Conservation (phyloP, 1,140 invertebrate genomes). For the Nephila pilipes region DNA sequence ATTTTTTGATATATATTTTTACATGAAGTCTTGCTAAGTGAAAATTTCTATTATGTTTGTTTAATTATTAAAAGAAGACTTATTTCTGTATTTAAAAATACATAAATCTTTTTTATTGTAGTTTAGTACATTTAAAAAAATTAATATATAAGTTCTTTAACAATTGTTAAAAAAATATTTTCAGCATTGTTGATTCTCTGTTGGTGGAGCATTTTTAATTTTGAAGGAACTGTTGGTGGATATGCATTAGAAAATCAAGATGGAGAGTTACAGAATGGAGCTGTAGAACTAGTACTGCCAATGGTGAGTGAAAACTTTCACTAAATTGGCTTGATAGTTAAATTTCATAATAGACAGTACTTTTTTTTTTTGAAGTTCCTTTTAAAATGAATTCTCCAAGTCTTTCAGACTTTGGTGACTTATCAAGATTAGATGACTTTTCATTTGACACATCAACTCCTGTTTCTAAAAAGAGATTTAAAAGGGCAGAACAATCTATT, state of each 20-base stretch:
- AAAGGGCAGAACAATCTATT: not conserved
- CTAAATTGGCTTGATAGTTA: slow-evolving; percentile 47
- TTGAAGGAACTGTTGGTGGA: not conserved
- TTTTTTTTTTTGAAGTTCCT: not conserved
- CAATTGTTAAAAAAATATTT: not conserved
- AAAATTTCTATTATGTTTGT: too few species aligned
- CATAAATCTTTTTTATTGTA: too few species aligned
- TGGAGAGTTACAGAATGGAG: not conserved
- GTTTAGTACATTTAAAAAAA: too few species aligned
- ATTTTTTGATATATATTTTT: too few species aligned
- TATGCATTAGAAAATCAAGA: not conserved
- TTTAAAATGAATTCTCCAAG: slow-evolving; percentile 37
- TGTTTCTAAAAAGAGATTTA: slow-evolving; percentile 42
- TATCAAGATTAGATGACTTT: slow-evolving; percentile 26
- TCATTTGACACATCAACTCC: slow-evolving; percentile 60
- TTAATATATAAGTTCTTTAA: too few species aligned
- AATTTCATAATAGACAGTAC: not conserved
- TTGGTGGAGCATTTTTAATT: not conserved
- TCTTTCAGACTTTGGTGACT: slow-evolving; percentile 39
- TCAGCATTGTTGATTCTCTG: not conserved
- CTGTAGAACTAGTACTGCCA: not conserved
- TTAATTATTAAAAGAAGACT: too few species aligned
- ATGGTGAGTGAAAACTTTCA: slow-evolving; percentile 57
- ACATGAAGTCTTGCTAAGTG: too few species aligned
- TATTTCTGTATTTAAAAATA: too few species aligned